Evolutionary conservation across 2,888 invertebrate species (phyloP).

Genomic region (Polymixis flavicincta): DNA sequence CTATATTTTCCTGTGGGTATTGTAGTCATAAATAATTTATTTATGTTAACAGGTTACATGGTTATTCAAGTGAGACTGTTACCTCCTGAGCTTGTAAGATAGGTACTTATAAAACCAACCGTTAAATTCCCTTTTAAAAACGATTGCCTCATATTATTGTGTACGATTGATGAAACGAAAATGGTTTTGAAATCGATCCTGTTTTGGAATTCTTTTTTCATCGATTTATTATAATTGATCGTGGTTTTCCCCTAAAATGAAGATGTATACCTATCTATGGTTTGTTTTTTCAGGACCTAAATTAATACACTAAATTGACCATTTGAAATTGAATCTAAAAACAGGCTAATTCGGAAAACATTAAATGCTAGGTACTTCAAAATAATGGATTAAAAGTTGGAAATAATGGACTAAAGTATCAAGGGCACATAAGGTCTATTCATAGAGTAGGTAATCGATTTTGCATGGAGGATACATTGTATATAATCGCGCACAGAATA

Average conservation of each 20-base stretch:
- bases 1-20: neutral
- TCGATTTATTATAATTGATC: neutral
- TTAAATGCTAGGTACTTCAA: neutral
- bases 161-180: too few relatives aligned
- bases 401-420: neutral
- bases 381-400: neutral
- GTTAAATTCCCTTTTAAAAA: too few relatives aligned
- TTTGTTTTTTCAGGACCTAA: neutral
- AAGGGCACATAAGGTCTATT: neutral
- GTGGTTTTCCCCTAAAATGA: neutral
- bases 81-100: neutral
- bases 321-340: neutral
- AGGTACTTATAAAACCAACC: too few relatives aligned
- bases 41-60: neutral
- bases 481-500: neutral
- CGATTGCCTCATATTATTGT: too few relatives aligned
- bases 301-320: neutral
- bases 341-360: neutral
- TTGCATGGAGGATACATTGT: neutral
- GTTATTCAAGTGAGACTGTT: neutral
- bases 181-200: too few relatives aligned
- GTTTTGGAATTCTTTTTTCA: neutral
- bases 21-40: constrained; percentile 4
- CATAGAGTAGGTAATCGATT: neutral
- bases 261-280: neutral